Evolutionary conservation across 2,888 invertebrate genomes (phyloP).

Genomic region (Neocrepidodera transversa): DNA sequence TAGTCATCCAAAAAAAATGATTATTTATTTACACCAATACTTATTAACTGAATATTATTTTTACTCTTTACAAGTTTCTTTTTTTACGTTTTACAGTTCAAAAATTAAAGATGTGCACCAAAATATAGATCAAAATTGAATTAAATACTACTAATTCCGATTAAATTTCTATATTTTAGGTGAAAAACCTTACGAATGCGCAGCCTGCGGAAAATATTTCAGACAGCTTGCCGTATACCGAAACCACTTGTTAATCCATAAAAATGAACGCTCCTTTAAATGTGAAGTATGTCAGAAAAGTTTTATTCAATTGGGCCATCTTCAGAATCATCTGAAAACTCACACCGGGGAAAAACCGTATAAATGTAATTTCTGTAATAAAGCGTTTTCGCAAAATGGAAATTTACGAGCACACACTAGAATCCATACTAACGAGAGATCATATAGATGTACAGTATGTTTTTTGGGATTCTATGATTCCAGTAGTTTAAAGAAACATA

Average conservation of each 20-base stretch:
- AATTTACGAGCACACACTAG: conserved; percentile 36
- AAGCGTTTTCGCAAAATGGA: conserved; percentile 35
- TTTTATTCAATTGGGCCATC: conserved; percentile 35
- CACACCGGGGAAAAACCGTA: conserved; percentile 38
- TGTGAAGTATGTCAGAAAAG: conserved; percentile 33
- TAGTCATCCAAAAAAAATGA: too few species aligned
- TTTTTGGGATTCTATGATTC: conserved; percentile 41
- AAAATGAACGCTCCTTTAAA: conserved; percentile 33
- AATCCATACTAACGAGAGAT: conserved; percentile 41
- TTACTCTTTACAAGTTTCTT: too few species aligned
- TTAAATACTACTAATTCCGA: too few species aligned
- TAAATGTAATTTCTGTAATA: conserved; percentile 34
- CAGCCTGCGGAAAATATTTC: conserved; percentile 34
- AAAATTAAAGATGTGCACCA: too few species aligned
- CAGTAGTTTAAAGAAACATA: conserved; percentile 44
- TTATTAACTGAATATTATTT: too few species aligned
- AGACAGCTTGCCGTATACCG: conserved; percentile 31
- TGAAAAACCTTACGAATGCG: conserved; percentile 34
- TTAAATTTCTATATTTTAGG: too few species aligned
- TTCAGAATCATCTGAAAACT: conserved; percentile 35
- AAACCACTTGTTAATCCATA: conserved; percentile 37
- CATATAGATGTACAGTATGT: conserved; percentile 41
- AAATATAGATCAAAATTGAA: too few species aligned
- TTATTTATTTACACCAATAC: too few species aligned
- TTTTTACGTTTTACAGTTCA: too few species aligned